Conservation (phyloP, 2,888 invertebrate genomes). For the Epinotia nisella region DNA sequence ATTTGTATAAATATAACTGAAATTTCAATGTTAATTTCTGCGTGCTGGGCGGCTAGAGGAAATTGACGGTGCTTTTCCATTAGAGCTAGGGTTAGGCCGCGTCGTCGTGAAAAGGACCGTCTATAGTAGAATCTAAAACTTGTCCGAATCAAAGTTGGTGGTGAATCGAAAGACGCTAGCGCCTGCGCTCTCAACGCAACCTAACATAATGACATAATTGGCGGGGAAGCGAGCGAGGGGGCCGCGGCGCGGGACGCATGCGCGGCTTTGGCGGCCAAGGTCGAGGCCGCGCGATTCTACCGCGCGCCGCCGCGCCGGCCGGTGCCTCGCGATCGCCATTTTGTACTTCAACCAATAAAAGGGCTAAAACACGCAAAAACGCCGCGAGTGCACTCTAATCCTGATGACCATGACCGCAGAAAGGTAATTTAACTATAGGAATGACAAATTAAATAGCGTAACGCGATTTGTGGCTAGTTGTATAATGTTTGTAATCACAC, state of each 20-base stretch:
- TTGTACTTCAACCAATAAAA: conserved; percentile 64
- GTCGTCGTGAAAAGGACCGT: not conserved
- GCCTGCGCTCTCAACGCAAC: conserved; percentile 37
- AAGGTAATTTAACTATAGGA: conserved; percentile 61
- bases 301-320: conserved; percentile 81
- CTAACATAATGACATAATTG: conserved; percentile 83
- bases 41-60: too few relatives aligned
- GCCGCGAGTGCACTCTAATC: conserved; percentile 67
- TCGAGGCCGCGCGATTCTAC: conserved; percentile 83
- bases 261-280: conserved; percentile 85
- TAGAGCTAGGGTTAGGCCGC: not conserved
- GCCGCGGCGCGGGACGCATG: conserved; percentile 77
- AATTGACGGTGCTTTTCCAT: too few relatives aligned
- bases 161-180: conserved; percentile 26
- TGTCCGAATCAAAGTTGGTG: conserved; percentile 16
- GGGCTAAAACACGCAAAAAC: conserved; percentile 68
- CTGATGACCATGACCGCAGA: conserved; percentile 46
- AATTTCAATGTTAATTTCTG: too few relatives aligned
- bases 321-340: conserved; percentile 68
- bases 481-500: conserved; percentile 66
- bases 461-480: conserved; percentile 37
- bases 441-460: conserved; percentile 14
- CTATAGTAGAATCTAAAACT: conserved; percentile 2
- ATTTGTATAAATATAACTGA: too few relatives aligned
- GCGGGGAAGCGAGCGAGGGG: conserved; percentile 61